Conservation (phyloP, 2,113 vertebrate species). For the Limnothrissa miodon region DNA sequence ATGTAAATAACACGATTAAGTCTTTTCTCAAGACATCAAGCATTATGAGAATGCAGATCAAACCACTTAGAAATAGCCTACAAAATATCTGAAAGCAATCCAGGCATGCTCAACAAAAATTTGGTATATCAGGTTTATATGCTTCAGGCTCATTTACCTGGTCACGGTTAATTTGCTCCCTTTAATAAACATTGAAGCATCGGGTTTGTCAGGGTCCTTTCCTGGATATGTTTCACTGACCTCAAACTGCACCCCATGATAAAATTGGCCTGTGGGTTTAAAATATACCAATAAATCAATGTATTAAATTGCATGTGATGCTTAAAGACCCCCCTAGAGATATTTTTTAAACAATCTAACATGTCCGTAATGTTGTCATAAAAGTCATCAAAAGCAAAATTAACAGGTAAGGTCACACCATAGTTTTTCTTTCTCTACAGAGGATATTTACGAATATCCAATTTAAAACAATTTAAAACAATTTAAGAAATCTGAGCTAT, state of each 20-base stretch:
- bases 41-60: neutral
- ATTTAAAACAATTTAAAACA: no score
- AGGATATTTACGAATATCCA: no score
- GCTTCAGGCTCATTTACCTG: constrained; percentile 69
- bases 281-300: no score
- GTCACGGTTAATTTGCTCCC: constrained; percentile 83
- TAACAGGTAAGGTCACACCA: neutral
- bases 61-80: neutral
- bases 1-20: neutral
- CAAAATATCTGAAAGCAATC: neutral
- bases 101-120: neutral
- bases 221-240: constrained; percentile 80
- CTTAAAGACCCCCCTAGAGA: neutral
- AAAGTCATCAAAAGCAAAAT: neutral
- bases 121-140: neutral
- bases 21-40: neutral
- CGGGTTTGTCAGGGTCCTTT: constrained; percentile 80
- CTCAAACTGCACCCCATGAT: constrained; percentile 80
- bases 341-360: no score
- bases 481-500: no score
- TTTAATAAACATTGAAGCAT: constrained; percentile 90
- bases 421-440: no score
- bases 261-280: constrained; percentile 85
- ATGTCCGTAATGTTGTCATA: neutral
- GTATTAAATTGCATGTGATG: neutral